These are phyloP conservation scores for Paracentrotus lividus DNA, from an alignment of 53 echinoderm and acorn worm species.

Conservation along the genomic window DNA sequence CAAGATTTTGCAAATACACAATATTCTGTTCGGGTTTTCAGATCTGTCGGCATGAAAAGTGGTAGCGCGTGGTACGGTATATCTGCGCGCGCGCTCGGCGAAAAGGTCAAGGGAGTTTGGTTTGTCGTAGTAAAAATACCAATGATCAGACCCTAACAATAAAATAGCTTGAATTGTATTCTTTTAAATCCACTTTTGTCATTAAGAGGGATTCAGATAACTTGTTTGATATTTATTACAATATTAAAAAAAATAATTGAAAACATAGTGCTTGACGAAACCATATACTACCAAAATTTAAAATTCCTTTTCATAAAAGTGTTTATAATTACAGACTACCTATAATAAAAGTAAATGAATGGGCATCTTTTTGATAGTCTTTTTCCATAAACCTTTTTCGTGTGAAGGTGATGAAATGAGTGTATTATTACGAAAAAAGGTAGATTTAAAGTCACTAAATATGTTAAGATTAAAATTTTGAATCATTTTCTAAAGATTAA, in stretches of 20 bases:
- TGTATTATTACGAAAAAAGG: no score
- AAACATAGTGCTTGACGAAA: background rate
- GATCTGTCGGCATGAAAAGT: background rate
- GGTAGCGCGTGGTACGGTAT: background rate
- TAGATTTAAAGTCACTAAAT: no score
- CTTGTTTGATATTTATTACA: background rate
- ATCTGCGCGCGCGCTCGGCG: background rate
- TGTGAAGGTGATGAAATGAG: background rate
- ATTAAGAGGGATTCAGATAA: background rate
- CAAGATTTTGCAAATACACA: background rate
- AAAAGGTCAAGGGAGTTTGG: background rate
- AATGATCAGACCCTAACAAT: background rate
- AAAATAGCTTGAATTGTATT: background rate
- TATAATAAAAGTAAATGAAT: background rate
- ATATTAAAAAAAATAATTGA: background rate
- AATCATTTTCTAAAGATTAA: background rate
- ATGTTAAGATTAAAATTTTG: background rate
- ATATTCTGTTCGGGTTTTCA: background rate
- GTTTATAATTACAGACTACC: background rate
- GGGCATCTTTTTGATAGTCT: background rate
- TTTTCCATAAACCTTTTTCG: background rate
- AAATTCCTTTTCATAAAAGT: background rate
- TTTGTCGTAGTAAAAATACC: background rate
- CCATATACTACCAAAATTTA: background rate
- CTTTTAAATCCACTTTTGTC: background rate